These are phyloP conservation scores for Melanotaenia maccullochi DNA, from an alignment of 2,797 vertebrate genomes.

Conservation along the genomic window DNA sequence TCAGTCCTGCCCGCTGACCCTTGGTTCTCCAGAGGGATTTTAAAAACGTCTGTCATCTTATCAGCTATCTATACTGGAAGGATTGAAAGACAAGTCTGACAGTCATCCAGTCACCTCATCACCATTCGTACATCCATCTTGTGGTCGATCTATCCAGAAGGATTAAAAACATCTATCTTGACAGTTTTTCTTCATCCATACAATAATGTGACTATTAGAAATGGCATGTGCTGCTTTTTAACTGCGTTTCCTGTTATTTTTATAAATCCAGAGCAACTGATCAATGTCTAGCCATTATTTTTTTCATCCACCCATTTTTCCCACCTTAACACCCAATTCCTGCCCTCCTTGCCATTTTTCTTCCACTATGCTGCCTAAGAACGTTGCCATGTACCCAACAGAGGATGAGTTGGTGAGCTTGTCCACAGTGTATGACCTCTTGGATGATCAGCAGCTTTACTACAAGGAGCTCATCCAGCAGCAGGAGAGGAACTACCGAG, in stretches of 20 bases:
- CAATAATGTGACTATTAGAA: slow-evolving; percentile 27
- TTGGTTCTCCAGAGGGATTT: slow-evolving; percentile 17
- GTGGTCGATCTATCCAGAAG: background rate
- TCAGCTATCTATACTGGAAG: slow-evolving; percentile 10
- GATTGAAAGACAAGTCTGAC: slow-evolving; percentile 37
- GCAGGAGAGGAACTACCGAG: slow-evolving; percentile 80
- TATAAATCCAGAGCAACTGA: slow-evolving; percentile 1
- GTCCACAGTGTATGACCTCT: slow-evolving; percentile 77
- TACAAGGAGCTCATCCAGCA: slow-evolving; percentile 80
- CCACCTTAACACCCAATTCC: slow-evolving; percentile 15
- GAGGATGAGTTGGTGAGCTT: slow-evolving; percentile 73
- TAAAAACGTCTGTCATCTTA: slow-evolving; percentile 37
- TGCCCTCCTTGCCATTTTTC: slow-evolving; percentile 45
- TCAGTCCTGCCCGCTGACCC: slow-evolving; percentile 28
- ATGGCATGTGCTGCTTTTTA: slow-evolving; percentile 13
- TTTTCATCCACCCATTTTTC: slow-evolving; percentile 36
- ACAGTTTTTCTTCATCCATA: background rate
- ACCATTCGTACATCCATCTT: background rate
- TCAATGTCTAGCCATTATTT: slow-evolving; percentile 59
- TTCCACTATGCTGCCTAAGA: slow-evolving; percentile 74
- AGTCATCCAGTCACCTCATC: slow-evolving; percentile 14
- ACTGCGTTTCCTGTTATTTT: background rate
- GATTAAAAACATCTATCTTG: slow-evolving; percentile 14
- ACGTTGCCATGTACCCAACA: slow-evolving; percentile 54
- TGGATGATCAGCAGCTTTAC: slow-evolving; percentile 81